These are phyloP conservation scores for Varecia variegata DNA, from an alignment of 2,797 vertebrate genomes.

Conservation along the genomic window DNA sequence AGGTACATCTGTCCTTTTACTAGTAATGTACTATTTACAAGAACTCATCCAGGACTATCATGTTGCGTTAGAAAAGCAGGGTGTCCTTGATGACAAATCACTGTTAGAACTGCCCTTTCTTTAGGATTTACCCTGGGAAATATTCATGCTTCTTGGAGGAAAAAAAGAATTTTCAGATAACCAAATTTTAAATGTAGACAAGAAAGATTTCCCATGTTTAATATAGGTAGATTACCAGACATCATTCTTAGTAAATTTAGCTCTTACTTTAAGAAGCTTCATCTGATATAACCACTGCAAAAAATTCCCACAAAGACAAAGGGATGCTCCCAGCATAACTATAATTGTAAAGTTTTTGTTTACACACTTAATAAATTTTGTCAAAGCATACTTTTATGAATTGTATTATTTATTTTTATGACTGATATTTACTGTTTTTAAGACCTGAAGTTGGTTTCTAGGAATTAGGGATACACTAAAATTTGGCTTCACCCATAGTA, in stretches of 20 bases:
- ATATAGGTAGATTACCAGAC: neutral
- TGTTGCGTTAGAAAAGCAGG: neutral
- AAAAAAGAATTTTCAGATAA: neutral
- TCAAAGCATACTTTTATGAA: neutral
- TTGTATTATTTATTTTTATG: neutral
- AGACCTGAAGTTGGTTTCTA: neutral
- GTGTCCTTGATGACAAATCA: neutral
- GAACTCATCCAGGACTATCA: neutral
- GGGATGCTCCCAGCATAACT: neutral
- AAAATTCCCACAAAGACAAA: neutral
- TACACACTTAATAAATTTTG: neutral
- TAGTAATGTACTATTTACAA: neutral
- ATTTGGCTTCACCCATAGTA: neutral
- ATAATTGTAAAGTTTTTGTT: neutral
- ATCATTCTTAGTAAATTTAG: neutral
- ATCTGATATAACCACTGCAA: neutral
- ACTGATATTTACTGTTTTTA: neutral
- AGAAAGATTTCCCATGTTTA: neutral
- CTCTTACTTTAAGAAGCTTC: neutral
- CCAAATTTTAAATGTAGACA: neutral
- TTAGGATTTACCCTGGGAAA: neutral
- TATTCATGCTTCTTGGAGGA: neutral
- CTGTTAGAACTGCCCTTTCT: neutral
- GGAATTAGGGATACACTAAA: neutral
- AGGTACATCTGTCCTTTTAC: neutral